Evolutionary conservation across 1,140 invertebrate species (phyloP).

Genomic region (Calephelis nemesis): DNA sequence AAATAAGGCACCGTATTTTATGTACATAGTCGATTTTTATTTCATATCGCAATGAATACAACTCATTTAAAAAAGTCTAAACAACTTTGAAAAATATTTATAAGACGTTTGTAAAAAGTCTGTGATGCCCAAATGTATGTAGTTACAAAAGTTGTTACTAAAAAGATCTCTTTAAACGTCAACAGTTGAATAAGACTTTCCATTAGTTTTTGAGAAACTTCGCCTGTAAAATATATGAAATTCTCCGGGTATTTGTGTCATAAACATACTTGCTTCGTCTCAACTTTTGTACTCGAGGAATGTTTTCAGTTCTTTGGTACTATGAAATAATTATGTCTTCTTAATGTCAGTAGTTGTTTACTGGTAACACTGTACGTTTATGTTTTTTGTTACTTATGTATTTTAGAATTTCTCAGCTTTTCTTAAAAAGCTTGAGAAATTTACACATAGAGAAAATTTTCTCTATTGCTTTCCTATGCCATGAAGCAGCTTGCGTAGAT

Average conservation of each 20-base stretch:
- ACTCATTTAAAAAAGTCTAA: too few relatives aligned
- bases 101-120: neutral
- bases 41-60: too few relatives aligned
- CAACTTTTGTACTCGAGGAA: conserved; percentile 8
- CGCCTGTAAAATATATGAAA: conserved; percentile 19
- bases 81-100: neutral
- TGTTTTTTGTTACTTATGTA: neutral
- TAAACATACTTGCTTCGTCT: conserved; percentile 16
- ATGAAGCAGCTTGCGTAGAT: too few relatives aligned
- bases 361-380: conserved; percentile 1
- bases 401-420: neutral
- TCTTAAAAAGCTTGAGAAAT: too few relatives aligned
- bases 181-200: conserved; percentile 19
- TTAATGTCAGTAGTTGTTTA: conserved; percentile 4
- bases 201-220: conserved; percentile 25
- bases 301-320: conserved; percentile 3
- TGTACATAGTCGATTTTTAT: too few relatives aligned
- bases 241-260: conserved; percentile 21
- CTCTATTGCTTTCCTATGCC: too few relatives aligned
- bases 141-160: conserved; percentile 4
- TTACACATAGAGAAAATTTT: too few relatives aligned
- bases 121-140: neutral
- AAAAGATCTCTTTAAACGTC: conserved; percentile 8
- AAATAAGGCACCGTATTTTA: too few relatives aligned
- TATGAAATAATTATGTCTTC: conserved; percentile 15